phyloP scores from a whole-genome alignment of 2,888 invertebrate genomes.

The Ecliptopera silaceata region DNA sequence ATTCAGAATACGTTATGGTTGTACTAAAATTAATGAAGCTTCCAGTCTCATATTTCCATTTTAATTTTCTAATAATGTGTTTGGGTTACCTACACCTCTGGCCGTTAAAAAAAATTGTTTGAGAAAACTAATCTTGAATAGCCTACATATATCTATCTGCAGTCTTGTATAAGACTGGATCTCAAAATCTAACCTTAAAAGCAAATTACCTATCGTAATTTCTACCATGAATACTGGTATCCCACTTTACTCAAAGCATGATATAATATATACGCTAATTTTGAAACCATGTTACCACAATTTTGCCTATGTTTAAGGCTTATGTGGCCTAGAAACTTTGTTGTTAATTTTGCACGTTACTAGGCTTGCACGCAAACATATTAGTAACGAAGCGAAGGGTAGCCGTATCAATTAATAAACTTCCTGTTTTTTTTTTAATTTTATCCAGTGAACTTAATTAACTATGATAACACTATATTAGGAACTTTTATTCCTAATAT shows the following conservation, averaged over 20 bases:
- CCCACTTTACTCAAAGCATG: not conserved
- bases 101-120: too few relatives aligned
- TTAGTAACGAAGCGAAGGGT: conserved; percentile 13
- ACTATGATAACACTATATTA: too few relatives aligned
- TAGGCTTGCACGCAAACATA: conserved; percentile 19
- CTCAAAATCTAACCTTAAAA: not conserved
- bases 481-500: too few relatives aligned
- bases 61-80: too few relatives aligned
- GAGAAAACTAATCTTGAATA: too few relatives aligned
- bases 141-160: not conserved
- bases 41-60: too few relatives aligned
- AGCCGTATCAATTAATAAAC: too few relatives aligned
- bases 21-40: too few relatives aligned
- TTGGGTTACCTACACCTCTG: too few relatives aligned
- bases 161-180: not conserved
- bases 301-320: conserved; percentile 4
- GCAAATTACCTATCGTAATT: not conserved
- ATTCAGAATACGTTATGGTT: too few relatives aligned
- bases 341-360: conserved; percentile 24
- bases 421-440: too few relatives aligned
- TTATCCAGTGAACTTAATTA: too few relatives aligned
- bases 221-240: not conserved
- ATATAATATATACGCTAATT: not conserved
- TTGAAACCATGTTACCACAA: conserved; percentile 4
- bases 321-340: conserved; percentile 21